These are phyloP conservation scores for Arbacia lixula DNA, from an alignment of 53 echinoderm and acorn worm genomes.

Conservation along the genomic window DNA sequence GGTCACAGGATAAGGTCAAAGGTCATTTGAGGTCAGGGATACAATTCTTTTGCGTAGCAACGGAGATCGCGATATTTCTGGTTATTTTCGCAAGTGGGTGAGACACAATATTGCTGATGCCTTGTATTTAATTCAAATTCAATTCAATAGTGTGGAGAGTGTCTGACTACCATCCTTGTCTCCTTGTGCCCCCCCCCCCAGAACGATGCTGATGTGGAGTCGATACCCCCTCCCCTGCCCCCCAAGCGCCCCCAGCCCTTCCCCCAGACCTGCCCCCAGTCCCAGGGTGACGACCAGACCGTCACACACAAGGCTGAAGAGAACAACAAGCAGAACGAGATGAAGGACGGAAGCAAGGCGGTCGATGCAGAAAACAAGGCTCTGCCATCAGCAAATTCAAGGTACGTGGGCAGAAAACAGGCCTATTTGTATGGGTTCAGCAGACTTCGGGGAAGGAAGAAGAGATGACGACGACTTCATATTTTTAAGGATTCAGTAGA, in stretches of 20 bases:
- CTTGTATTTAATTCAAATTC: too few relatives aligned
- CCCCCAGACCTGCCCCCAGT: slow-evolving; percentile 34
- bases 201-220: slow-evolving; percentile 20
- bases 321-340: slow-evolving; percentile 29
- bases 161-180: too few relatives aligned
- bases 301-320: slow-evolving; percentile 26
- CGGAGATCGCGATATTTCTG: too few relatives aligned
- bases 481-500: too few relatives aligned
- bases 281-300: slow-evolving; percentile 12
- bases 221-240: slow-evolving; percentile 56
- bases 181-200: too few relatives aligned
- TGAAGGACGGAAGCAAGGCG: slow-evolving; percentile 8
- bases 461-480: too few relatives aligned
- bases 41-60: too few relatives aligned
- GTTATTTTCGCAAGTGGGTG: too few relatives aligned
- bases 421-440: not conserved
- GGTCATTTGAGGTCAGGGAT: too few relatives aligned
- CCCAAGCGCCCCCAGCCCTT: slow-evolving; percentile 48
- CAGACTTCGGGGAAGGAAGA: not conserved
- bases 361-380: not conserved
- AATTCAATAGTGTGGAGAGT: too few relatives aligned
- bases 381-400: slow-evolving; percentile 30
- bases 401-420: slow-evolving; percentile 5
- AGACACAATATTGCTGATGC: too few relatives aligned
- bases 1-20: too few relatives aligned